Evolutionary conservation across 2,113 vertebrate species (phyloP).

Genomic region (Ageneiosus marmoratus): DNA sequence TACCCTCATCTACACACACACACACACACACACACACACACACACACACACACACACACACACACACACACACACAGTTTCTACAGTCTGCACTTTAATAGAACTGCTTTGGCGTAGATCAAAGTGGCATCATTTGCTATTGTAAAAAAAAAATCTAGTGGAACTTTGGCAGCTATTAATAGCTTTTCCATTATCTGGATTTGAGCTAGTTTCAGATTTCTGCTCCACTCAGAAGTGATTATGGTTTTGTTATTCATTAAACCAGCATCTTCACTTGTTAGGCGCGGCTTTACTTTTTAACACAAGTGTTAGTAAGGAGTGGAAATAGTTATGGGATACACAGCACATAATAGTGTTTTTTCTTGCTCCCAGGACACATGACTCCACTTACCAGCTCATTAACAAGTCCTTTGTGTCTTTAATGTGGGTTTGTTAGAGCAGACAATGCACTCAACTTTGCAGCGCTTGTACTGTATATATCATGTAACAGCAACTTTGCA

Average conservation of each 20-base stretch:
- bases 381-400: constrained; percentile 40
- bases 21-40: not conserved
- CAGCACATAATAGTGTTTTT: constrained; percentile 9
- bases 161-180: constrained; percentile 19
- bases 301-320: not conserved
- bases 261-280: not conserved
- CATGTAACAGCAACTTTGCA: not conserved
- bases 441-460: not conserved
- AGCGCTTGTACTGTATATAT: not conserved
- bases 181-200: constrained; percentile 20
- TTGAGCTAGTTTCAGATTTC: not conserved
- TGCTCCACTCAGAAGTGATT: not conserved
- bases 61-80: not conserved
- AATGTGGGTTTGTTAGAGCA: not conserved
- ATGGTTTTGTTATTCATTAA: not conserved
- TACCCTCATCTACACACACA: constrained; percentile 7
- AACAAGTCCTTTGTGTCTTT: constrained; percentile 7
- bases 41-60: not conserved
- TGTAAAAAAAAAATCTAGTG: constrained; percentile 27
- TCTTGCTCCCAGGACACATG: constrained; percentile 26
- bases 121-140: constrained; percentile 32
- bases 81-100: not conserved
- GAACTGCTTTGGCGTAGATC: constrained; percentile 20
- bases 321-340: constrained; percentile 13
- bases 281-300: not conserved